phyloP scores from a whole-genome alignment of 2,888 invertebrate species.

The Perizoma affinitatum region DNA sequence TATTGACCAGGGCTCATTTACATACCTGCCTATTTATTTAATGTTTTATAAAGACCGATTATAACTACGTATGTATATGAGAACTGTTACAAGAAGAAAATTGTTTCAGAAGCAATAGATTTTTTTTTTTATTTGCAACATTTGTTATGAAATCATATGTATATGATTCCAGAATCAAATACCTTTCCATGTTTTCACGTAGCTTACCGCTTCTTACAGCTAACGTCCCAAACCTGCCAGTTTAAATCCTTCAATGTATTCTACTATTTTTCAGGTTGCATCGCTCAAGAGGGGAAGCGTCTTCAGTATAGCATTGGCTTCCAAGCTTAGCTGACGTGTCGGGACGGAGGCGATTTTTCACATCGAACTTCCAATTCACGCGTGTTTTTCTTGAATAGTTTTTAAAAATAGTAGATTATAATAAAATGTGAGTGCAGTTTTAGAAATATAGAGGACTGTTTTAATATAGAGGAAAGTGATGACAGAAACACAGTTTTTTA shows the following conservation, averaged over 20 bases:
- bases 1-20: too few relatives aligned
- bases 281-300: slow-evolving; percentile 26
- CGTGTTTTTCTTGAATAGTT: slow-evolving; percentile 35
- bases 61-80: too few relatives aligned
- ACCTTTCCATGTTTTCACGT: neutral
- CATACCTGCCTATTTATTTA: too few relatives aligned
- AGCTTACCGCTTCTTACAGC: neutral
- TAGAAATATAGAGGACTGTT: slow-evolving; percentile 31
- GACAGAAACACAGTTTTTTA: slow-evolving; percentile 43
- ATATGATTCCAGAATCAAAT: neutral
- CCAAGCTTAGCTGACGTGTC: slow-evolving; percentile 59
- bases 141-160: too few relatives aligned
- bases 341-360: slow-evolving; percentile 55
- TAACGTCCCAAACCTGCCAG: neutral
- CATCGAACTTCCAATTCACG: slow-evolving; percentile 62
- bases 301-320: slow-evolving; percentile 70
- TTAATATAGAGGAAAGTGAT: slow-evolving; percentile 49
- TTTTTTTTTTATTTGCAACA: too few relatives aligned
- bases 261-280: slow-evolving; percentile 35
- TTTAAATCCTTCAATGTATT: slow-evolving; percentile 33
- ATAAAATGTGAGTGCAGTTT: slow-evolving; percentile 40
- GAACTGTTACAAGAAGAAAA: too few relatives aligned
- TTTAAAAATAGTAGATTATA: slow-evolving; percentile 25
- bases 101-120: too few relatives aligned
- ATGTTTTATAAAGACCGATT: too few relatives aligned